These are phyloP conservation scores for Chrysocyon brachyurus DNA, from an alignment of 2,797 vertebrate genomes.

Conservation along the genomic window DNA sequence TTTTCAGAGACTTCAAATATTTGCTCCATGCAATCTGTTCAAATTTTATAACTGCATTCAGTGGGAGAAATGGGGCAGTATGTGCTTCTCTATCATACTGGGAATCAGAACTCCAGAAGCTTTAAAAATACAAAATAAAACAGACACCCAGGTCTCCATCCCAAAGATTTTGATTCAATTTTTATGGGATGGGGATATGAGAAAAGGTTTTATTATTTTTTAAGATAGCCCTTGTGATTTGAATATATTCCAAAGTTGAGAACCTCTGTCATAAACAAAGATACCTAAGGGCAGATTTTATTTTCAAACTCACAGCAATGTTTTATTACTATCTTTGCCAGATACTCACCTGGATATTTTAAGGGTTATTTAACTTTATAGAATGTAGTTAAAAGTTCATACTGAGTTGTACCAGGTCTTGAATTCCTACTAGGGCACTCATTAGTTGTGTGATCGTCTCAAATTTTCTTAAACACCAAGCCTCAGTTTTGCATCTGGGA, in stretches of 20 bases:
- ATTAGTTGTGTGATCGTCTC: not conserved
- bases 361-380: not conserved
- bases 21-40: not conserved
- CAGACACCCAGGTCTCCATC: not conserved
- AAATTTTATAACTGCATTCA: not conserved
- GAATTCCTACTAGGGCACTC: not conserved
- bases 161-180: not conserved
- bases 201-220: not conserved
- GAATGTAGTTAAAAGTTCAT: not conserved
- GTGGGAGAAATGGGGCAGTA: not conserved
- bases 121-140: conserved; percentile 40
- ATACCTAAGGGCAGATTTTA: conserved; percentile 20
- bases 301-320: not conserved
- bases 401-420: not conserved
- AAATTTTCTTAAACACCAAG: not conserved
- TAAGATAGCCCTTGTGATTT: not conserved
- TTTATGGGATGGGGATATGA: not conserved
- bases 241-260: not conserved
- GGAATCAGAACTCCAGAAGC: conserved; percentile 10
- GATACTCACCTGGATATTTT: not conserved
- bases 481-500: conserved; percentile 17
- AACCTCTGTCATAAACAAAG: not conserved
- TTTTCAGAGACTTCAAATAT: not conserved
- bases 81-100: not conserved
- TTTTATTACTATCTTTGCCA: conserved; percentile 22